Base-by-base conservation (phyloP, 2,888 invertebrate genomes). In the Cantharis rustica region DNA sequence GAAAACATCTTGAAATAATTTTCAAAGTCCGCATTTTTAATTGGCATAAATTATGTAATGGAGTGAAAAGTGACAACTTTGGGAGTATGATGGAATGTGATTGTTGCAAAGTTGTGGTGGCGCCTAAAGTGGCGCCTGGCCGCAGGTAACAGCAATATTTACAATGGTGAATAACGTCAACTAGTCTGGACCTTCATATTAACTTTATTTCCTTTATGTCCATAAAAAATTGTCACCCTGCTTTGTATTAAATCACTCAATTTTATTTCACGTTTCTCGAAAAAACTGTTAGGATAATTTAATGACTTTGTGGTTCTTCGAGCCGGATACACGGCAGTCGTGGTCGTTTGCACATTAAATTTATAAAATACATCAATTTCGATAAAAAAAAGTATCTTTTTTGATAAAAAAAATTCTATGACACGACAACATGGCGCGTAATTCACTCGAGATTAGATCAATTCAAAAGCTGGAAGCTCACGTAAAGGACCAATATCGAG, bases 401-500 rank as follows among this genome's bases (percentile, higher is more conserved):
- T 76, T 75, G 47, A 47, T 69, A 83, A 84, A 84, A 82, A 80
- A 82, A 82, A 83, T 82, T 83, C 83, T 82, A 83, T 81, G 81
- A 81, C 81, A 83, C 81, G 81, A 81, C 81, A 81, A 80, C 78
- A 76, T 81, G 80, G 80, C 78, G 81, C 80, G 84, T 85, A 84
- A 84, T 82, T 85, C 82, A 83, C 79, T 77, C 64, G 17, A 83
- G 85, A 85, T 86, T 85, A 83, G 82, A 85, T 84, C 85, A 84
- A 84, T 85, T 83, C 83, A 80, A 83, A 84, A 85, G 84, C 84
- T 84, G 80, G 82, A 84, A 85, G 84, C 84, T 84, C 83, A 85
- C 84, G 85, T 83, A 85, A 84, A 85, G 86, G 86, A 83, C 86
- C 86, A 85, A 86, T 86, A 86, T 86, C 86, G 84, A 81, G 81